These are phyloP conservation scores for Cosmorhoe ocellata DNA, from an alignment of 2,888 invertebrate species.

Conservation along the genomic window DNA sequence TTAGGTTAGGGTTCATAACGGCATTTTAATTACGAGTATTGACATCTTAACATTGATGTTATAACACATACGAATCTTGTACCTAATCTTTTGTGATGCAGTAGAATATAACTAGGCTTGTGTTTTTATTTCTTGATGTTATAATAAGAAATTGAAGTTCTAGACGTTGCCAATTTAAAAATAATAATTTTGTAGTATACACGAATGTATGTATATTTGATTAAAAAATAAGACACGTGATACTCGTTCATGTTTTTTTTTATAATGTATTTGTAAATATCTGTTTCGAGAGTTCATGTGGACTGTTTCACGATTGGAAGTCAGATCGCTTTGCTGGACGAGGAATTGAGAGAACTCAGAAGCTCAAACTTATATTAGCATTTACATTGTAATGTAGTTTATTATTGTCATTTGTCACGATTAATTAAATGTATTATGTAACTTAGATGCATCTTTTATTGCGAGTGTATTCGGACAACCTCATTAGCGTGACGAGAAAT, in stretches of 20 bases:
- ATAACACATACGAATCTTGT: too few relatives aligned
- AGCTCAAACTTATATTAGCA: slow-evolving; percentile 73
- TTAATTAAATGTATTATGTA: slow-evolving; percentile 71
- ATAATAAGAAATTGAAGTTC: slow-evolving; percentile 9
- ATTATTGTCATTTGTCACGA: slow-evolving; percentile 74
- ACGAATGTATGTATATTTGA: slow-evolving; percentile 3
- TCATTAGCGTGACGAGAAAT: too few relatives aligned
- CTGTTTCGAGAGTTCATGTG: slow-evolving; percentile 41
- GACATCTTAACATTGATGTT: too few relatives aligned
- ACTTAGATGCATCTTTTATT: slow-evolving; percentile 38
- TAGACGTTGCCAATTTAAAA: slow-evolving; percentile 17
- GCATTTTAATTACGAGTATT: too few relatives aligned
- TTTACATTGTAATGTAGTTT: slow-evolving; percentile 60
- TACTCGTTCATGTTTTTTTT: slow-evolving; percentile 25
- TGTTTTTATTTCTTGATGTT: slow-evolving; percentile 8
- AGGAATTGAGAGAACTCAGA: slow-evolving; percentile 79
- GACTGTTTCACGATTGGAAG: slow-evolving; percentile 43
- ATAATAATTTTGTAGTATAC: slow-evolving; percentile 6
- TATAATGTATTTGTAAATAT: slow-evolving; percentile 54
- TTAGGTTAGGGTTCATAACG: too few relatives aligned
- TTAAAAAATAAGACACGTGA: slow-evolving; percentile 18
- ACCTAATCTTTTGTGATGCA: background rate
- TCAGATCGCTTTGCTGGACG: slow-evolving; percentile 70
- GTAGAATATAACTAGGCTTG: background rate
- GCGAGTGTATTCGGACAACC: too few relatives aligned